Evolutionary conservation across 2,113 vertebrate genomes (phyloP).

Genomic region (Platanista minor): DNA sequence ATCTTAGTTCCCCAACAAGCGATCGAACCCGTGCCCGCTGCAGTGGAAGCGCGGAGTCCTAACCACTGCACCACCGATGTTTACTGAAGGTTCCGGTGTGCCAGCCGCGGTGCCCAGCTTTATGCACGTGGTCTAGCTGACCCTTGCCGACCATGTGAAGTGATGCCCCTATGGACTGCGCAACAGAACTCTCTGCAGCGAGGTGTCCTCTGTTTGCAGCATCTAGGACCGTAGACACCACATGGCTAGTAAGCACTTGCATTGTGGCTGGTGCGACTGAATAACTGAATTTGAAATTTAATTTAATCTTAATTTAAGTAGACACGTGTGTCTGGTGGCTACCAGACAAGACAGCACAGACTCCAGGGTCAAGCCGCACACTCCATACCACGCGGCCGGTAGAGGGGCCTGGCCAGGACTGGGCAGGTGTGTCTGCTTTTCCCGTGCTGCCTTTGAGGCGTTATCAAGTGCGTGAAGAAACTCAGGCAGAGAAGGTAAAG

Average conservation of each 20-base stretch:
- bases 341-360: not conserved
- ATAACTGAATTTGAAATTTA: not conserved
- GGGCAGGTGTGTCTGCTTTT: not conserved
- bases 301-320: not conserved
- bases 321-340: not conserved
- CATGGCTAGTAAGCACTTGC: not conserved
- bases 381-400: not conserved
- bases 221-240: not conserved
- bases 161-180: accelerated
- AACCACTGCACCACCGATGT: too few species aligned
- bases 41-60: too few species aligned
- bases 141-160: not conserved
- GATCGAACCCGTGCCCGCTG: too few species aligned
- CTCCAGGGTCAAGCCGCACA: not conserved
- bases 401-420: not conserved
- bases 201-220: not conserved
- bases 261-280: not conserved
- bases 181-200: not conserved
- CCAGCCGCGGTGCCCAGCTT: not conserved
- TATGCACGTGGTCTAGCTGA: not conserved
- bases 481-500: not conserved
- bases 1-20: too few species aligned
- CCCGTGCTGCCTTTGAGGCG: not conserved
- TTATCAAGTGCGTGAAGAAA: not conserved
- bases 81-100: not conserved